These are phyloP conservation scores for Lordiphosa clarofinis DNA, from an alignment of 1,140 invertebrate species.

Conservation along the genomic window DNA sequence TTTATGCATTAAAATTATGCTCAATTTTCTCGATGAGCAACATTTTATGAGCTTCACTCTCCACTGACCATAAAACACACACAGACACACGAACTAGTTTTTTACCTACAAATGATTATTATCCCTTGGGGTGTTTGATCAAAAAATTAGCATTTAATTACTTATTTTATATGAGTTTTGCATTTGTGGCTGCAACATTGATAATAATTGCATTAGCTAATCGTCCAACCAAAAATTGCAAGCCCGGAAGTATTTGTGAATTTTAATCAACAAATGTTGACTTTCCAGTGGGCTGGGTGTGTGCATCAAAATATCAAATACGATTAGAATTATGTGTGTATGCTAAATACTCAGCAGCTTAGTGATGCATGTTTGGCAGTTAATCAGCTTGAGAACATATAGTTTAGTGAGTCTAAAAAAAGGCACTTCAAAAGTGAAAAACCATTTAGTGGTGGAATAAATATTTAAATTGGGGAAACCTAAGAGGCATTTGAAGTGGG, in stretches of 20 bases:
- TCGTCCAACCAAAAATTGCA: constrained; percentile 18
- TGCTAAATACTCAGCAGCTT: constrained; percentile 13
- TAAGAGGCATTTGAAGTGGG: constrained; percentile 13
- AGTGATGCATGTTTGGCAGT: constrained; percentile 50
- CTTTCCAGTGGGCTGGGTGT: constrained; percentile 17
- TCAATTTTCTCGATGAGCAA: constrained; percentile 17
- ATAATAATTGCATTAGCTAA: constrained; percentile 25
- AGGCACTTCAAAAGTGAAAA: constrained; percentile 12
- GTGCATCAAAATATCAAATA: constrained; percentile 40
- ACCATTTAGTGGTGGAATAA: constrained; percentile 27
- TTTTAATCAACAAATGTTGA: constrained; percentile 31
- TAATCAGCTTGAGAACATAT: constrained; percentile 42
- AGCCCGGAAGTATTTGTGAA: constrained; percentile 13
- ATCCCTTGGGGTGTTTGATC: constrained; percentile 37
- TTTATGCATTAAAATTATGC: constrained; percentile 51
- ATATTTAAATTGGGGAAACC: constrained; percentile 8
- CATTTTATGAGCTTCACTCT: constrained; percentile 40
- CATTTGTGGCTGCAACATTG: constrained; percentile 57
- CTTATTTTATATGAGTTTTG: constrained; percentile 54
- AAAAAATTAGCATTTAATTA: constrained; percentile 68
- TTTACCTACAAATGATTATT: constrained; percentile 19
- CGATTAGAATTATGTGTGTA: constrained; percentile 52
- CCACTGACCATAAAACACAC: constrained; percentile 9
- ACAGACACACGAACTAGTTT: background rate
- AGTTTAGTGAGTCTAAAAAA: constrained; percentile 8